Base-by-base conservation (phyloP, 2,888 invertebrate species). In the Lasioglossum calceatum region DNA sequence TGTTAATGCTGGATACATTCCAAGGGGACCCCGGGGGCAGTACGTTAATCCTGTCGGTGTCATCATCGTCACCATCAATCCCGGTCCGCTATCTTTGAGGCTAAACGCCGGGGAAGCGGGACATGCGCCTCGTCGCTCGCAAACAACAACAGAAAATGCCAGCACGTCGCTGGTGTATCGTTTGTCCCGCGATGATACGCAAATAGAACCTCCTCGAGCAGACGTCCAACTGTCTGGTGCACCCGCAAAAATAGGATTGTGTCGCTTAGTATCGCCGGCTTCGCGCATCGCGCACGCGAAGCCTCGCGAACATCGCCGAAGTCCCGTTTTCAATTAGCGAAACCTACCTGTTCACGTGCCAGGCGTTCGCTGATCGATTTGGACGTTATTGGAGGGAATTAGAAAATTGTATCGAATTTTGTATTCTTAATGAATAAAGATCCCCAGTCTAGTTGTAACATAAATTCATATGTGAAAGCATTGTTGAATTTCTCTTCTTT, bases 221-320 rank as follows among this genome's bases (percentile, higher is more conserved):
- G 94, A 92, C 94, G 94, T 94, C 94, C 93, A 94, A 94, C 94
- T 93, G 94, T 94, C 94, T 94, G 93, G 92, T 91, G 91, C 90
- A 91, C 87, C 91, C 92, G 93, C 93, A 94, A 94, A 94, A 94
- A 94, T 94, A 94, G 94, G 92, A 92, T 92, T 92, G 87, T 67
- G 85, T 83, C 86, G 79, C 81, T 77, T 61, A 19, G 87, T 81
- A 83, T 87, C 88, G 82, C 76, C 70, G 36, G 44, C 67, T 79
- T 90, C 85, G 81, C 88, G 84, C 81, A 71, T 54, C 54, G 54
- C 10, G 54, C 1, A 78, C 86, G 4, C 5, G 27, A 47, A 78
- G 81, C 61, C 39, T 72, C 27, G 64, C 70, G 64, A 14, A 70
- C 79, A 85, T 81, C 83, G 83, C 44, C 79, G 78, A 76, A 85